These are phyloP conservation scores for Theretra japonica DNA, from an alignment of 2,888 invertebrate genomes.

Conservation along the genomic window DNA sequence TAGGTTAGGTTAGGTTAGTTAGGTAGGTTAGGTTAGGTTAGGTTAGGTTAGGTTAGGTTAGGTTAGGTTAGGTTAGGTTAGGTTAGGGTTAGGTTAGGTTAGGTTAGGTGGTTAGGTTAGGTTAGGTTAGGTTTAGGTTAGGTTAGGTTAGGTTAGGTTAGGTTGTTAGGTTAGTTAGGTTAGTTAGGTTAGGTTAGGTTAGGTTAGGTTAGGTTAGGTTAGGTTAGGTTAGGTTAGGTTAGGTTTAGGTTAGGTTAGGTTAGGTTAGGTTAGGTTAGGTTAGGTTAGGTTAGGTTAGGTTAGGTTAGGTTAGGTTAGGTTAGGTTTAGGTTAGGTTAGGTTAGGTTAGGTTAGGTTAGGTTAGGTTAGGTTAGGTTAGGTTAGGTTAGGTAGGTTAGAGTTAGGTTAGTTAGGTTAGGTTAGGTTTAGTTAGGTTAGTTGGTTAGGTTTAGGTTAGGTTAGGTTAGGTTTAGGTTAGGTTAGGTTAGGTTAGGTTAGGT, in stretches of 20 bases:
- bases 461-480: too few relatives aligned
- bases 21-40: background rate
- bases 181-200: too few relatives aligned
- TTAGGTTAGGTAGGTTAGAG: slow-evolving; percentile 32
- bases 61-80: too few relatives aligned
- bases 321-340: slow-evolving; percentile 24
- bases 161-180: too few relatives aligned
- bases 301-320: slow-evolving; percentile 33
- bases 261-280: slow-evolving; percentile 35
- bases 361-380: slow-evolving; percentile 32
- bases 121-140: too few relatives aligned
- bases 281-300: slow-evolving; percentile 34
- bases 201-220: slow-evolving; percentile 39
- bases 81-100: background rate
- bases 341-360: slow-evolving; percentile 32
- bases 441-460: slow-evolving; percentile 35
- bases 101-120: slow-evolving; percentile 31
- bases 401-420: slow-evolving; percentile 31
- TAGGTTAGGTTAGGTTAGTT: too few relatives aligned
- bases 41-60: too few relatives aligned
- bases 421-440: slow-evolving; percentile 35
- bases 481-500: too few relatives aligned
- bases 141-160: too few relatives aligned
- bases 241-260: slow-evolving; percentile 39
- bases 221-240: slow-evolving; percentile 44